phyloP scores from a whole-genome alignment of 2,113 vertebrate species.

The Phaethornis superciliosus region DNA sequence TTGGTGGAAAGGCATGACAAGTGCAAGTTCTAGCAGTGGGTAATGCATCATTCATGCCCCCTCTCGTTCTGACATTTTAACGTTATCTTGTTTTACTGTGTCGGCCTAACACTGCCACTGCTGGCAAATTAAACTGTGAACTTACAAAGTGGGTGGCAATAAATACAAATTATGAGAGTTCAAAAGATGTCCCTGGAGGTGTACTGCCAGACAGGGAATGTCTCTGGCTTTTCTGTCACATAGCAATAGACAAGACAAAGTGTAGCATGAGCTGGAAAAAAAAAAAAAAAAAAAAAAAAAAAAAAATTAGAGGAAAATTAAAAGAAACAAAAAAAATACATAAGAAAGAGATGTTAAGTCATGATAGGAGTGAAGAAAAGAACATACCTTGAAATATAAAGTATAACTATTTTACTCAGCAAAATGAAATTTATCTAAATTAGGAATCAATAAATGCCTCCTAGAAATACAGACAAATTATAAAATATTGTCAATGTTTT shows the following conservation, averaged over 20 bases:
- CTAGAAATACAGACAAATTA: not conserved
- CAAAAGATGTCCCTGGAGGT: slow-evolving; percentile 83
- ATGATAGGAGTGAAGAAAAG: slow-evolving; percentile 32
- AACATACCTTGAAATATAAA: slow-evolving; percentile 40
- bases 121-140: slow-evolving; percentile 88
- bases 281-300: slow-evolving; percentile 61
- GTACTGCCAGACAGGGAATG: slow-evolving; percentile 76
- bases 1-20: slow-evolving; percentile 82
- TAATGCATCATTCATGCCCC: slow-evolving; percentile 87
- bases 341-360: slow-evolving; percentile 41
- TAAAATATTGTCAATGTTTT: not conserved
- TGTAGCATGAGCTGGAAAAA: slow-evolving; percentile 61
- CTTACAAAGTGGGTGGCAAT: slow-evolving; percentile 89
- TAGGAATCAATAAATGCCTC: slow-evolving; percentile 10
- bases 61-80: slow-evolving; percentile 84
- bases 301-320: slow-evolving; percentile 72
- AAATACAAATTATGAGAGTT: slow-evolving; percentile 89
- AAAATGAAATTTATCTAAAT: slow-evolving; percentile 51
- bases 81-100: slow-evolving; percentile 86
- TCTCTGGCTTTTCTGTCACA: slow-evolving; percentile 81
- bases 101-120: slow-evolving; percentile 84
- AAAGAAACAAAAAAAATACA: slow-evolving; percentile 31
- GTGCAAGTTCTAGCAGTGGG: slow-evolving; percentile 80
- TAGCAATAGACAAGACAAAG: slow-evolving; percentile 75
- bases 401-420: not conserved